Conservation (phyloP, 2,113 vertebrate genomes). For the Micronycteris hirsuta region DNA sequence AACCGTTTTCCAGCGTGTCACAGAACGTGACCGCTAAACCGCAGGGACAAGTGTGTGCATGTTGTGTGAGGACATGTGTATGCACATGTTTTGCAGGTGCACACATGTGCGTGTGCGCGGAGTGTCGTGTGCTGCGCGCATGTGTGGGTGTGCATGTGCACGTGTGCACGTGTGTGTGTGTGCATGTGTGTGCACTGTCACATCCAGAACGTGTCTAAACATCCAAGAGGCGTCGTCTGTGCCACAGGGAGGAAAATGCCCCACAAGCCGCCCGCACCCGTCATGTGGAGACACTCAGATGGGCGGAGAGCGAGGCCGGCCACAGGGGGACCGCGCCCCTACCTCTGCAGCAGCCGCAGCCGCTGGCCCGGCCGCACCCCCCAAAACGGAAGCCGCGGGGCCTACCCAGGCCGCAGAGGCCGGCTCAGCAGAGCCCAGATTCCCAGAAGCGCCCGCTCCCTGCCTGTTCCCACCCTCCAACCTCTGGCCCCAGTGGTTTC, state of each 20-base stretch:
- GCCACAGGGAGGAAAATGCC: background rate
- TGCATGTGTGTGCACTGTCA: rapidly evolving
- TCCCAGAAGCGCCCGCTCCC: rapidly evolving
- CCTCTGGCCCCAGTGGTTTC: rapidly evolving
- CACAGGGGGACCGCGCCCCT: rapidly evolving
- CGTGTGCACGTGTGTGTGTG: rapidly evolving
- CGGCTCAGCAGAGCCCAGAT: rapidly evolving
- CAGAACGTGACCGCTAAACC: rapidly evolving
- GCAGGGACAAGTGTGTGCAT: background rate
- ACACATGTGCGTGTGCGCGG: rapidly evolving
- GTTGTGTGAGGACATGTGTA: no score
- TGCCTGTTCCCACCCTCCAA: rapidly evolving
- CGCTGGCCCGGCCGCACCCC: rapidly evolving
- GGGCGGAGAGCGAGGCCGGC: rapidly evolving
- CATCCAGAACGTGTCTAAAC: background rate
- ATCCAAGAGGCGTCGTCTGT: background rate
- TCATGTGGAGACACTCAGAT: rapidly evolving
- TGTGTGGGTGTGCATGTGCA: no score
- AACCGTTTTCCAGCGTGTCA: rapidly evolving
- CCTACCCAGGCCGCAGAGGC: rapidly evolving
- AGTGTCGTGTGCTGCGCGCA: no score
- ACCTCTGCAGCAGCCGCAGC: rapidly evolving
- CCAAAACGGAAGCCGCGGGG: rapidly evolving
- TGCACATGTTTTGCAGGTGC: no score
- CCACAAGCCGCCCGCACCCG: rapidly evolving